Percentiles rank a stretch among this genome's conserved stretches.
Evolutionary conservation across 1,140 invertebrate genomes (phyloP).

Genomic region (Saccostrea cuccullata): DNA sequence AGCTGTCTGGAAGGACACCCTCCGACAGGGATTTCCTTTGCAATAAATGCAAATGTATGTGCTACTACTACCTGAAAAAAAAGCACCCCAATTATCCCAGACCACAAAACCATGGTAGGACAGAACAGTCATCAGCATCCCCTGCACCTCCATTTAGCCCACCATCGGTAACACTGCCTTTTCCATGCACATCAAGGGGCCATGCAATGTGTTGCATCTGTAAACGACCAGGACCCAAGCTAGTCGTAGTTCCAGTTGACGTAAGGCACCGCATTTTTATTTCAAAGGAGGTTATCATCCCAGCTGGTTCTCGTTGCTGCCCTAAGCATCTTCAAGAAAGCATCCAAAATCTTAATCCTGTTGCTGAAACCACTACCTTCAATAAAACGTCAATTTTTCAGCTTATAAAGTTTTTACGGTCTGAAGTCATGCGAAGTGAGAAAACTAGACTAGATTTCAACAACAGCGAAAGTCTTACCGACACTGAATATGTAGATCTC

Average conservation of each 20-base stretch:
- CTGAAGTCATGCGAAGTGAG: no score
- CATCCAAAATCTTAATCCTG: no score
- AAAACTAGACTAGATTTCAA: no score
- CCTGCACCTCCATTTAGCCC: background rate
- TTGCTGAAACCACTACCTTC: no score
- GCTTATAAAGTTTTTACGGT: no score
- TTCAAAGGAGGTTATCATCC: no score
- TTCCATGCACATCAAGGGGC: conserved; percentile 30
- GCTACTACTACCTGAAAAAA: background rate
- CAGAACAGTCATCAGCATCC: background rate
- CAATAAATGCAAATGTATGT: background rate
- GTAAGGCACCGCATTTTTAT: background rate
- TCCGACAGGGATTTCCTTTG: background rate
- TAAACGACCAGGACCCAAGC: conserved; percentile 43
- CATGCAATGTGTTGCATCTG: conserved; percentile 48
- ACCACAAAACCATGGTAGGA: no score
- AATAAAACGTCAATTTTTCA: no score
- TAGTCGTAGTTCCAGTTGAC: conserved; percentile 39
- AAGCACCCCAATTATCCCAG: background rate
- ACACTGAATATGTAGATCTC: no score
- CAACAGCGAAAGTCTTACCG: no score
- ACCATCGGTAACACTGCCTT: conserved; percentile 36
- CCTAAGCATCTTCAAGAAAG: no score
- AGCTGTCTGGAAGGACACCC: background rate
- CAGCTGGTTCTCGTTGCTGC: no score